Evolutionary conservation across 1,140 invertebrate genomes (phyloP).

Genomic region (Hycleus phaleratus): DNA sequence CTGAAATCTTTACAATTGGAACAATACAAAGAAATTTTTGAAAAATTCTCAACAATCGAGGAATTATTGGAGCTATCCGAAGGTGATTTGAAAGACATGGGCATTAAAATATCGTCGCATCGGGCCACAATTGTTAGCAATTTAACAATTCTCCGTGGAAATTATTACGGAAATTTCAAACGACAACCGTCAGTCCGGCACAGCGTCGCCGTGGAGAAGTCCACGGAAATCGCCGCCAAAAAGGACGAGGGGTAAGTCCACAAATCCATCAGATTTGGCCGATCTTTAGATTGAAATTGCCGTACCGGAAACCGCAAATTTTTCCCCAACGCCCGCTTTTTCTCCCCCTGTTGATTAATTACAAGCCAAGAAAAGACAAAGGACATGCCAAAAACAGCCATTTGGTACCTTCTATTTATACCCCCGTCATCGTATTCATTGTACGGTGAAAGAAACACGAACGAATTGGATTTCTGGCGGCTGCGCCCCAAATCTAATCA

Average conservation of each 20-base stretch:
- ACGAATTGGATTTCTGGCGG: constrained; percentile 10
- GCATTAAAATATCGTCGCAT: constrained; percentile 54
- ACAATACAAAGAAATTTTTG: constrained; percentile 41
- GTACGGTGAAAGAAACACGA: constrained; percentile 1
- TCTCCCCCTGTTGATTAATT: too few relatives aligned
- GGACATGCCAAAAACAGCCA: constrained; percentile 3
- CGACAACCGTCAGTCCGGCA: constrained; percentile 29
- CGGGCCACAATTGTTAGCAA: constrained; percentile 55
- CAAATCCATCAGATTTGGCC: background rate
- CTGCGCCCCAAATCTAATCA: constrained; percentile 22
- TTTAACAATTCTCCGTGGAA: constrained; percentile 51
- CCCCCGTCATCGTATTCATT: too few relatives aligned
- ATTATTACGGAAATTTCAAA: constrained; percentile 42
- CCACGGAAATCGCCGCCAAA: too few relatives aligned
- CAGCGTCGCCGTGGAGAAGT: constrained; percentile 28
- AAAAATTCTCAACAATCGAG: constrained; percentile 46
- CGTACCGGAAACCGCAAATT: background rate
- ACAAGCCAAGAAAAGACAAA: too few relatives aligned
- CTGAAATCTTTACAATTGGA: constrained; percentile 41
- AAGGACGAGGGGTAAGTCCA: too few relatives aligned
- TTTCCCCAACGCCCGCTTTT: background rate
- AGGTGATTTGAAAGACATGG: constrained; percentile 51
- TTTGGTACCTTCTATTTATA: too few relatives aligned
- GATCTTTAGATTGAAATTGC: background rate
- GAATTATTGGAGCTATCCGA: constrained; percentile 53